Conservation (phyloP, 2,797 vertebrate species). For the Lophotriccus pileatus region DNA sequence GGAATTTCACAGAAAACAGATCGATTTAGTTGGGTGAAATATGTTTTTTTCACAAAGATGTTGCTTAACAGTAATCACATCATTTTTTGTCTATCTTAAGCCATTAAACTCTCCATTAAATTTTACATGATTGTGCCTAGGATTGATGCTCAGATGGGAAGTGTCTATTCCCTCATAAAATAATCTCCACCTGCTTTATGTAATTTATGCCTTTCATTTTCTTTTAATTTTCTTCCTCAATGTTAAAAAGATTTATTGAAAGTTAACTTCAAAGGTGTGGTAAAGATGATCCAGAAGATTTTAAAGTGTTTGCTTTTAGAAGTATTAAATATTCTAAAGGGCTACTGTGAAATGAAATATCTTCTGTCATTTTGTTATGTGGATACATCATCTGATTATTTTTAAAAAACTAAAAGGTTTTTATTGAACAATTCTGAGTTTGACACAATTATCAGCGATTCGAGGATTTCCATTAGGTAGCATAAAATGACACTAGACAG, state of each 20-base stretch:
- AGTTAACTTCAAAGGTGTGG: neutral
- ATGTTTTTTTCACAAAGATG: neutral
- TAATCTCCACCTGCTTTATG: neutral
- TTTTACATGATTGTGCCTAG: neutral
- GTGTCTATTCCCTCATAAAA: neutral
- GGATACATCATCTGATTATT: accelerated
- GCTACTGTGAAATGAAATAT: neutral
- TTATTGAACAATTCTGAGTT: neutral
- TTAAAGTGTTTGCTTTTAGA: neutral
- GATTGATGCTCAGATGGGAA: neutral
- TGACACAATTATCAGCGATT: neutral
- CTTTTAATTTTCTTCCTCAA: neutral
- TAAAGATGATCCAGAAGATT: neutral
- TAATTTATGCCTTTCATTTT: neutral
- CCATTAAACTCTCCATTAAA: neutral
- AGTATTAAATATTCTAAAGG: neutral
- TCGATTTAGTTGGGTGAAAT: neutral
- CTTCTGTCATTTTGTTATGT: neutral
- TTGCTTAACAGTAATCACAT: neutral
- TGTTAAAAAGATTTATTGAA: neutral
- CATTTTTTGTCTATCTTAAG: neutral
- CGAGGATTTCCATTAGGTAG: neutral
- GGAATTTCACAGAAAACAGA: neutral
- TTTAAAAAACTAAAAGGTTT: neutral
- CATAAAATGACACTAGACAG: neutral